Conservation (phyloP, 2,888 invertebrate species). For the Acleris sparsana region DNA sequence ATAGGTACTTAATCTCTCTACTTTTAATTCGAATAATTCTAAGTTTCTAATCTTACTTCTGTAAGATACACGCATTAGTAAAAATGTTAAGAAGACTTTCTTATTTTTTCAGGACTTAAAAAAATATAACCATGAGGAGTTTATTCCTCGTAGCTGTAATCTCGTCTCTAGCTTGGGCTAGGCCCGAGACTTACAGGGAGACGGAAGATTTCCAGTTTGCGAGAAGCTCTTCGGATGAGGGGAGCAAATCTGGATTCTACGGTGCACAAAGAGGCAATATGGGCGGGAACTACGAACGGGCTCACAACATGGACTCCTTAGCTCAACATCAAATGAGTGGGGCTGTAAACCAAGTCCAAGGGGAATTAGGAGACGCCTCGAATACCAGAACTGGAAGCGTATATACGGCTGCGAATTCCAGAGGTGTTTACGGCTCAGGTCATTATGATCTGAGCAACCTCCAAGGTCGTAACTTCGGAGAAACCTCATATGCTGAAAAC, state of each 20-base stretch:
- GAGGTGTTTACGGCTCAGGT: slow-evolving; percentile 71
- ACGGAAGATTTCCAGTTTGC: slow-evolving; percentile 78
- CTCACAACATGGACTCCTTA: slow-evolving; percentile 77
- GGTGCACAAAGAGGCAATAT: slow-evolving; percentile 79
- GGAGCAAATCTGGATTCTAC: slow-evolving; percentile 72
- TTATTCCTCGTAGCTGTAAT: slow-evolving; percentile 59
- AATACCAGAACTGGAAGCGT: slow-evolving; percentile 68
- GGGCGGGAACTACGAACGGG: slow-evolving; percentile 78
- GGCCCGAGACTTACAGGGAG: slow-evolving; percentile 73
- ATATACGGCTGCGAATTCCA: slow-evolving; percentile 70
- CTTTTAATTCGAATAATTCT: too few species aligned
- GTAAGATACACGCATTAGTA: too few species aligned
- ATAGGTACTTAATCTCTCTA: too few species aligned
- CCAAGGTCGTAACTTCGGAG: slow-evolving; percentile 71
- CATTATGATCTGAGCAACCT: slow-evolving; percentile 66
- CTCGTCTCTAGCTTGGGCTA: slow-evolving; percentile 61
- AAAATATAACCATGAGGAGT: slow-evolving; percentile 58
- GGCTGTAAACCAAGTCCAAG: slow-evolving; percentile 68
- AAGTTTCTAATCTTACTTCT: too few species aligned
- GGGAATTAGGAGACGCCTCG: slow-evolving; percentile 71
- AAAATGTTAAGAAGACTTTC: neutral
- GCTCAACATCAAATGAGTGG: slow-evolving; percentile 79
- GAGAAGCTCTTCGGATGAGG: slow-evolving; percentile 77
- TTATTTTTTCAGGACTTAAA: slow-evolving; percentile 50
- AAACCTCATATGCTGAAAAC: slow-evolving; percentile 50